Conservation (phyloP, 2,113 vertebrate genomes). For the Morone saxatilis region DNA sequence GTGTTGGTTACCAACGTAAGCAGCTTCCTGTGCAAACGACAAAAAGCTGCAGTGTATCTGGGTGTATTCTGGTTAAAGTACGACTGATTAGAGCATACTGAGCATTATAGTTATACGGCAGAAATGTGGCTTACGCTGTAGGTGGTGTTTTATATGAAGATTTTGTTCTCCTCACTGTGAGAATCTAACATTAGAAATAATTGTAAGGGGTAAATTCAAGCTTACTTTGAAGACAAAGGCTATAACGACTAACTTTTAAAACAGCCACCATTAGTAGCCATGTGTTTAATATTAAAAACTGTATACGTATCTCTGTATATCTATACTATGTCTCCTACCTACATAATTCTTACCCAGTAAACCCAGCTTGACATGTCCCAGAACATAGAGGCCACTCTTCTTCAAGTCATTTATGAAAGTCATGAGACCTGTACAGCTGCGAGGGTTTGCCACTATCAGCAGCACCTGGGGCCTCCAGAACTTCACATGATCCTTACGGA, state of each 20-base stretch:
- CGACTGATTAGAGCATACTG: neutral
- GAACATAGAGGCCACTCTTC: slow-evolving; percentile 93
- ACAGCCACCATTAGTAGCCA: neutral
- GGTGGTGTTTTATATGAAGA: neutral
- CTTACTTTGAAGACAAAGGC: neutral
- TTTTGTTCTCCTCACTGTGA: neutral
- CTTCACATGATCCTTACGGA: slow-evolving; percentile 95
- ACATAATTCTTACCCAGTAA: slow-evolving; percentile 87
- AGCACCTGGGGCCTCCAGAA: slow-evolving; percentile 96
- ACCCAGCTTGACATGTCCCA: slow-evolving; percentile 92
- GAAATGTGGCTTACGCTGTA: neutral
- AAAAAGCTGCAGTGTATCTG: neutral
- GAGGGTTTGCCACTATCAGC: slow-evolving; percentile 93
- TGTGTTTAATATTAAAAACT: neutral
- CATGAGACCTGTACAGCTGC: slow-evolving; percentile 87
- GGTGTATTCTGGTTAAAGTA: neutral
- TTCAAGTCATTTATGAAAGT: slow-evolving; percentile 95
- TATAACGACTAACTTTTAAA: neutral
- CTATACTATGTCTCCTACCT: neutral
- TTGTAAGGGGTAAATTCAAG: neutral
- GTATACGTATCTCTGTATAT: neutral
- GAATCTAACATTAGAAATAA: neutral
- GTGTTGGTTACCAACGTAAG: no score
- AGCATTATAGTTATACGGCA: neutral
- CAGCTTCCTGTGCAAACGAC: no score